Base-by-base conservation (phyloP, 1,140 invertebrate genomes). In the Vanessa tameamea region DNA sequence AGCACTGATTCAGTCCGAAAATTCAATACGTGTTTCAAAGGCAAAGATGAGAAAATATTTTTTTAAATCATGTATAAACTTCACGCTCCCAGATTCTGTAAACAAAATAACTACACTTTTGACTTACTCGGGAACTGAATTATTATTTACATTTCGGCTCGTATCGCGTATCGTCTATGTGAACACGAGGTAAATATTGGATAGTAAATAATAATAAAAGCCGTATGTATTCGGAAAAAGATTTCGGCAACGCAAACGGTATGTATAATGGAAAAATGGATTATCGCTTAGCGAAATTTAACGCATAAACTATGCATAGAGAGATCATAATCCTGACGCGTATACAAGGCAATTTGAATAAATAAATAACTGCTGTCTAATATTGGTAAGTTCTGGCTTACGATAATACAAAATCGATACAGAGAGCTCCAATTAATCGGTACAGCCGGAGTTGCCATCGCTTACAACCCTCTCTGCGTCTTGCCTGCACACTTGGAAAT, bases 351-450 rank as follows among this genome's bases (percentile, higher is more conserved):
- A 78, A 82, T 83, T 83, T 82, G 76, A 88, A 88, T 87, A 82
- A 87, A 86, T 86, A 82, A 88, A 70, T 77, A 80, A 57, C 47
- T 47, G 66, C 64, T 82, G 77, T 82, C 80, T 87, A 87, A 87
- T 87, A 84, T 82, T 67, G 78, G 82, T 82, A 84, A 86, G 82
- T 86, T 85, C 82, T 80, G 79, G 87, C 83, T 87, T 87, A 86
- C 78, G 77, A 79, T 91, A 89, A 91, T 89, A 89, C 86, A 88
- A 91, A 91, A 91, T 91, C 87, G 84, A 91, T 91, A 88, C 79
- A 76, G 79, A 88, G 86, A 88, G 83, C 82, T 73, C 77, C 87
- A 89, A 91, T 91, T 88, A 89, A 89, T 88, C 82, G 81, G 73
- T 43, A 80, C 84, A 86, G 81, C 80, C 77, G 75, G 70, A 77